Conservation (phyloP, 2,797 vertebrate species). For the Podarcis lilfordi region DNA sequence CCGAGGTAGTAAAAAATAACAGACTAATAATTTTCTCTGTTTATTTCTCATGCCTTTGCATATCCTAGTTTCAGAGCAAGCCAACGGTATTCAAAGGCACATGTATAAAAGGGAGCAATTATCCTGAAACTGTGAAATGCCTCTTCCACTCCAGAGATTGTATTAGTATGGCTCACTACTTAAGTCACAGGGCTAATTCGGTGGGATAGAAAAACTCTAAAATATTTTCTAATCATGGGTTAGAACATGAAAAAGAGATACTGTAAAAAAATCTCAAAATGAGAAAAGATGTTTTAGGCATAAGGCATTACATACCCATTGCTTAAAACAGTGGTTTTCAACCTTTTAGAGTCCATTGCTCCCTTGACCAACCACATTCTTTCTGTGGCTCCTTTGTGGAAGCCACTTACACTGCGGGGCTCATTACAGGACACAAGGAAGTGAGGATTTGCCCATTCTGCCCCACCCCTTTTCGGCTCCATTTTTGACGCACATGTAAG, state of each 20-base stretch:
- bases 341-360: no score
- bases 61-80: neutral
- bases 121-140: neutral
- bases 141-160: neutral
- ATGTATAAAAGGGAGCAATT: neutral
- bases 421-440: no score
- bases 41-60: neutral
- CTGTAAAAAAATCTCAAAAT: neutral
- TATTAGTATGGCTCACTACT: neutral
- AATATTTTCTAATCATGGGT: conserved; percentile 13
- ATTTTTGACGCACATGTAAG: no score
- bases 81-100: neutral
- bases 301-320: neutral
- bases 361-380: no score
- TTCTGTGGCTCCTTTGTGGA: no score
- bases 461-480: no score
- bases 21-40: neutral
- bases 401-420: no score
- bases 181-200: neutral
- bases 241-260: neutral
- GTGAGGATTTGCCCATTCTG: no score
- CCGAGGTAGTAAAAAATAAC: neutral
- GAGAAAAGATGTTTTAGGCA: neutral
- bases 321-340: no score
- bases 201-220: neutral